These are phyloP conservation scores for Cheilosia variabilis DNA, from an alignment of 2,888 invertebrate species.

Conservation along the genomic window DNA sequence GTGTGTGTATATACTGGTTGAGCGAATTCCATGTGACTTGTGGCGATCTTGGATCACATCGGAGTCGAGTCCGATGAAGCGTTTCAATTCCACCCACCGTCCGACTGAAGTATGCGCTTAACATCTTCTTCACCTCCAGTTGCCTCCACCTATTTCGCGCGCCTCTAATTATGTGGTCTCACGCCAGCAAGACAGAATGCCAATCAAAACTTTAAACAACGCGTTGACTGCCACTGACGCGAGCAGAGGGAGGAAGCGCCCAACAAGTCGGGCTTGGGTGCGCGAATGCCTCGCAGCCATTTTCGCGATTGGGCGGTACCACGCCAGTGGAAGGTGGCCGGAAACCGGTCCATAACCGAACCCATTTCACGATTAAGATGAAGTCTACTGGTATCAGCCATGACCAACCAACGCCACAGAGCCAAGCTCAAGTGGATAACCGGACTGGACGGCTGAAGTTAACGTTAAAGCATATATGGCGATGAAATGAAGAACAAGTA, in stretches of 20 bases:
- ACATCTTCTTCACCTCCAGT: conserved; percentile 66
- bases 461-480: too few species aligned
- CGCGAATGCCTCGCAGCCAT: conserved; percentile 73
- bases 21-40: background rate
- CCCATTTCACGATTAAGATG: conserved; percentile 70
- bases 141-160: conserved; percentile 67
- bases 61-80: conserved; percentile 26
- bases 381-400: conserved; percentile 50
- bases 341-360: conserved; percentile 65
- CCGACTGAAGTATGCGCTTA: conserved; percentile 32
- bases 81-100: conserved; percentile 62
- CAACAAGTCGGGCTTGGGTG: conserved; percentile 50
- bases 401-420: conserved; percentile 55
- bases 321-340: conserved; percentile 38
- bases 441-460: conserved; percentile 1
- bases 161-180: conserved; percentile 64
- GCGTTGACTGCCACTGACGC: conserved; percentile 67
- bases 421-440: conserved; percentile 33
- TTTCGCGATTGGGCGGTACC: conserved; percentile 73
- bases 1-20: conserved; percentile 3
- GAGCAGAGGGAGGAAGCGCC: conserved; percentile 40
- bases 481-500: conserved; percentile 11
- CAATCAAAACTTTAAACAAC: conserved; percentile 71
- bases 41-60: conserved; percentile 6
- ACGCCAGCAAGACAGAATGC: conserved; percentile 50